A percentile compares a stretch with the other conserved stretches of the same genome.
These are phyloP conservation scores for Scrobipalpa costella DNA, from an alignment of 2,888 invertebrate genomes.

Conservation along the genomic window DNA sequence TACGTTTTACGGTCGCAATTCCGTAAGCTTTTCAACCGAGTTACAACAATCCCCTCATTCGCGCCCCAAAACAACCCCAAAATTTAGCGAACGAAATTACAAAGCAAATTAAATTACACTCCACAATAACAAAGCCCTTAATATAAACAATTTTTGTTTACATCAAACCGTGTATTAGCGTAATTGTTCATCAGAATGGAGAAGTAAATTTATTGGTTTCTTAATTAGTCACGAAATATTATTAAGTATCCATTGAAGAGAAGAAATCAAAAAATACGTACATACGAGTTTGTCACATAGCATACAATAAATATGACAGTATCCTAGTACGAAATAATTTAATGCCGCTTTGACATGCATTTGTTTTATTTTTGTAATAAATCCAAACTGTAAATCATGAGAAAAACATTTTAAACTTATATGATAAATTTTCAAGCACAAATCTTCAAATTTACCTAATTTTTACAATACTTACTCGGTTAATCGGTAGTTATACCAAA, in stretches of 20 bases:
- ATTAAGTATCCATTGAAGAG: background rate
- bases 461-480: too few relatives aligned
- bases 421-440: too few relatives aligned
- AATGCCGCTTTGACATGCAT: too few relatives aligned
- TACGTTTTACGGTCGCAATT: background rate
- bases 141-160: constrained; percentile 23
- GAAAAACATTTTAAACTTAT: too few relatives aligned
- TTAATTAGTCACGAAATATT: background rate
- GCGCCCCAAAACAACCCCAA: constrained; percentile 15
- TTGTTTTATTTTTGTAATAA: too few relatives aligned
- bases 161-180: constrained; percentile 12
- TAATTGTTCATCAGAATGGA: constrained; percentile 27
- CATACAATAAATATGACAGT: too few relatives aligned
- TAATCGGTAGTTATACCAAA: background rate
- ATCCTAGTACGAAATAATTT: too few relatives aligned
- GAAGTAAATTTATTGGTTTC: background rate
- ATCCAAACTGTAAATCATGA: too few relatives aligned
- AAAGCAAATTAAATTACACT: constrained; percentile 16
- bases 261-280: too few relatives aligned
- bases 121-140: constrained; percentile 9
- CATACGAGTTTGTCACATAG: too few relatives aligned
- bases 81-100: constrained; percentile 17
- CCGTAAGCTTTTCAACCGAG: background rate
- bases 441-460: too few relatives aligned
- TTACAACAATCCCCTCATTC: constrained; percentile 13